These are phyloP conservation scores for Meiosimyza decipiens DNA, from an alignment of 2,888 invertebrate genomes.

Conservation along the genomic window DNA sequence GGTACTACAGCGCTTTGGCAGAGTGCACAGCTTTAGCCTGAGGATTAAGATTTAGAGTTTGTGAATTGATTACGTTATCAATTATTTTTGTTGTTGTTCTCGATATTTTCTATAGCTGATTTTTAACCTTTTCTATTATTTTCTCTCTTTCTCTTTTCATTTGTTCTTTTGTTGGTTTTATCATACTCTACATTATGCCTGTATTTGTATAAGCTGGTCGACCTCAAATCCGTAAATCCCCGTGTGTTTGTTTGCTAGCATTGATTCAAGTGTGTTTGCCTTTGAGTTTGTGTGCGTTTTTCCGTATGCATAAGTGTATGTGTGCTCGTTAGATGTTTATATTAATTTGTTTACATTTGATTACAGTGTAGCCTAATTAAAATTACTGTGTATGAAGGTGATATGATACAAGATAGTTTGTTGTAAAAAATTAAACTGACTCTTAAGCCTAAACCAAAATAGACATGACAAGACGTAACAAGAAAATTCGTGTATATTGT, in stretches of 20 bases:
- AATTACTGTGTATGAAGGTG: too few species aligned
- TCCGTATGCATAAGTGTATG: background rate
- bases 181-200: too few species aligned
- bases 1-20: constrained; percentile 1
- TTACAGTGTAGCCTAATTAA: too few species aligned
- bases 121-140: background rate
- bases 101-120: background rate
- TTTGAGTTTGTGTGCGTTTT: constrained; percentile 12
- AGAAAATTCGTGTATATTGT: too few species aligned
- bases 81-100: constrained; percentile 56
- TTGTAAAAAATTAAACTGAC: too few species aligned
- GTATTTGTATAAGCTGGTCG: background rate
- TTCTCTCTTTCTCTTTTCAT: background rate
- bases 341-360: background rate
- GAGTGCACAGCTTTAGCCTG: constrained; percentile 22
- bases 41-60: constrained; percentile 52
- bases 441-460: too few species aligned
- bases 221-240: constrained; percentile 12
- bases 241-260: constrained; percentile 20
- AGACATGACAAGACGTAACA: too few species aligned
- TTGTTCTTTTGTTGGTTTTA: background rate
- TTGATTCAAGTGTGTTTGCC: constrained; percentile 2
- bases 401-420: too few species aligned
- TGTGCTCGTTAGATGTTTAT: background rate
- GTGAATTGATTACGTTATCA: constrained; percentile 62